phyloP scores from a whole-genome alignment of 2,888 invertebrate species.

The Cactoblastis cactorum region DNA sequence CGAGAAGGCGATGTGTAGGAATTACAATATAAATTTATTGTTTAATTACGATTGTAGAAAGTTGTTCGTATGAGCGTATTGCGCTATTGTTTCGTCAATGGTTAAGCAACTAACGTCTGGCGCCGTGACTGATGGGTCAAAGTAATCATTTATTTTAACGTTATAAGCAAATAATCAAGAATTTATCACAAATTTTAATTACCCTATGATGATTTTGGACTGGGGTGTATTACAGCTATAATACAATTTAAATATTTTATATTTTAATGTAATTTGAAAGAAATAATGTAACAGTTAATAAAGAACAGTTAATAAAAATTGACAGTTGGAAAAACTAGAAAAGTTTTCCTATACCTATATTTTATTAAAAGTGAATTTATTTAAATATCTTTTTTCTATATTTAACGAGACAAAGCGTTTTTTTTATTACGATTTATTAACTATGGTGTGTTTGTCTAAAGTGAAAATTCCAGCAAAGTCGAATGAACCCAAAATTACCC shows the following conservation, averaged over 20 bases:
- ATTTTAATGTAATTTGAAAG: background rate
- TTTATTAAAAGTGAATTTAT: too few relatives aligned
- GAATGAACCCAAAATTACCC: too few relatives aligned
- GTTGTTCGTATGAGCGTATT: constrained; percentile 28
- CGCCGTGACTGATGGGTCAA: constrained; percentile 33
- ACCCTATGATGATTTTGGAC: constrained; percentile 16
- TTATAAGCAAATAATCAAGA: constrained; percentile 42
- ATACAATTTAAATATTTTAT: too few relatives aligned
- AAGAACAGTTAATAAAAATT: too few relatives aligned
- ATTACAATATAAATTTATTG: constrained; percentile 46
- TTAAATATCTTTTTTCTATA: too few relatives aligned
- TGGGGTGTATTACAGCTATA: too few relatives aligned
- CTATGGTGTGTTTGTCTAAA: too few relatives aligned
- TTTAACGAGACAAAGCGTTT: too few relatives aligned
- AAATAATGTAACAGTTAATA: background rate
- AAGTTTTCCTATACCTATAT: too few relatives aligned
- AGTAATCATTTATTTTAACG: constrained; percentile 29
- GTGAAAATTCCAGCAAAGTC: too few relatives aligned
- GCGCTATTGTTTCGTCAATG: constrained; percentile 34
- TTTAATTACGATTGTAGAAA: constrained; percentile 56
- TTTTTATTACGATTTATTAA: too few relatives aligned
- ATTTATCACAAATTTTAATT: constrained; percentile 28
- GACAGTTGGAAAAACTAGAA: too few relatives aligned
- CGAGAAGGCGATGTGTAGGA: constrained; percentile 24
- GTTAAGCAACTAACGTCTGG: constrained; percentile 21